Percentiles rank a stretch among this genome's conserved stretches.
Conservation (phyloP, 2,113 vertebrate species). For the Turnix velox region DNA sequence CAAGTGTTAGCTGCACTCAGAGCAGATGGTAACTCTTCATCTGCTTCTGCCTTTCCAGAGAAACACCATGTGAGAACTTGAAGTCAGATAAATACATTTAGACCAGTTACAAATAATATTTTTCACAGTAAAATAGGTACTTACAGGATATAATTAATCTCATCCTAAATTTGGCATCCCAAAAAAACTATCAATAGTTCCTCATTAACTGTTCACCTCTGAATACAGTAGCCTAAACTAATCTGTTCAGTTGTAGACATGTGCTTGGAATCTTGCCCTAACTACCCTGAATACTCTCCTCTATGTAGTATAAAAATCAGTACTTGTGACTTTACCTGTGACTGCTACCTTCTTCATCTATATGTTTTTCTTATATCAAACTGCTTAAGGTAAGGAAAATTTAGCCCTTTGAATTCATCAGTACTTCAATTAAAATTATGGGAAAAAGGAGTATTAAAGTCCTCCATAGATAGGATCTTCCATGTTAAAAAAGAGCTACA, state of each 20-base stretch:
- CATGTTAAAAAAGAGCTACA: neutral
- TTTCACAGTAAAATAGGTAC: neutral
- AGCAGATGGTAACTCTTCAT: neutral
- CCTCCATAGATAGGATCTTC: neutral
- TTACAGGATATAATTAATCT: neutral
- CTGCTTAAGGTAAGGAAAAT: neutral
- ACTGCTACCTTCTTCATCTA: neutral
- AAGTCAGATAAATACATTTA: neutral
- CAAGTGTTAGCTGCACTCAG: neutral
- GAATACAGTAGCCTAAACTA: neutral
- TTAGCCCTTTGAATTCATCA: neutral
- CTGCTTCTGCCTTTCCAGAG: neutral
- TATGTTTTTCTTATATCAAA: neutral
- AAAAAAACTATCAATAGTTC: neutral
- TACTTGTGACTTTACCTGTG: no score
- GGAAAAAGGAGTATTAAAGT: neutral
- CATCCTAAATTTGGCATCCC: neutral
- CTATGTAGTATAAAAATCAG: neutral
- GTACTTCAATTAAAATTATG: neutral
- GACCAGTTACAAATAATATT: neutral
- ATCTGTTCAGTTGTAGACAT: neutral
- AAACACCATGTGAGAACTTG: neutral
- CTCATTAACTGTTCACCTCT: neutral
- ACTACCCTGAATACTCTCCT: neutral
- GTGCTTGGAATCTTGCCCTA: neutral